Percentiles rank a stretch among this genome's conserved stretches.
These are phyloP conservation scores for Drosophila eugracilis DNA, from an alignment of 1,140 invertebrate genomes.

Conservation along the genomic window DNA sequence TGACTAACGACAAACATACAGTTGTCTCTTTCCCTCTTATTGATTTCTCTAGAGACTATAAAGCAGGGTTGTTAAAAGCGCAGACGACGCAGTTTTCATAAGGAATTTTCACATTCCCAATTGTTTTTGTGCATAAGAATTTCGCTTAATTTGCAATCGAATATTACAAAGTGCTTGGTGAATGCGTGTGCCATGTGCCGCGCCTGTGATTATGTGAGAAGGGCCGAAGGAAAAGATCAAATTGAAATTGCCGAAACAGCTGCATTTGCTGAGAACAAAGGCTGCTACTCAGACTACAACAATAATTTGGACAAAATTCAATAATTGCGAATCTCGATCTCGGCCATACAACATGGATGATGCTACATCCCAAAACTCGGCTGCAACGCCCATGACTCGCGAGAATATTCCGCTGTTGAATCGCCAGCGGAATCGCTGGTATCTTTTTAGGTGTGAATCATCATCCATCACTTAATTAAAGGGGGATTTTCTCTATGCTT, in stretches of 20 bases:
- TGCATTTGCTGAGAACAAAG: constrained; percentile 34
- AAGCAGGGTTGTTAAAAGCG: constrained; percentile 13
- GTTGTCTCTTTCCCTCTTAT: constrained; percentile 16
- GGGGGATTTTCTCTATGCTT: background rate
- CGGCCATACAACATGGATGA: constrained; percentile 66
- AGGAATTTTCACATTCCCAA: constrained; percentile 37
- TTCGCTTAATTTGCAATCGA: background rate
- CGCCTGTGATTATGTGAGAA: constrained; percentile 47
- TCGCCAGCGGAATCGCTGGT: constrained; percentile 84
- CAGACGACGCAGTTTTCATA: constrained; percentile 44
- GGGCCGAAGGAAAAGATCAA: constrained; percentile 22
- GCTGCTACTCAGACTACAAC: constrained; percentile 12
- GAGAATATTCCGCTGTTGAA: constrained; percentile 86
- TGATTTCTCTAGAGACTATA: constrained; percentile 15
- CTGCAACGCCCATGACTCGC: constrained; percentile 81
- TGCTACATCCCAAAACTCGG: constrained; percentile 70
- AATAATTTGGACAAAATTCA: constrained; percentile 14
- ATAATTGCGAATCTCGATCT: constrained; percentile 11
- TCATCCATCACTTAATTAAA: constrained; percentile 19
- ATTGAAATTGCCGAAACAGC: constrained; percentile 34
- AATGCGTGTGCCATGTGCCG: constrained; percentile 52
- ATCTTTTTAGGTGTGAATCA: constrained; percentile 85
- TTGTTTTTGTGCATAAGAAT: constrained; percentile 68
- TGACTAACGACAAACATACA: background rate
- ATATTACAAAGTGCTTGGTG: constrained; percentile 14